These are phyloP conservation scores for Lepus timidus DNA, from an alignment of 2,113 vertebrate genomes.

Conservation along the genomic window DNA sequence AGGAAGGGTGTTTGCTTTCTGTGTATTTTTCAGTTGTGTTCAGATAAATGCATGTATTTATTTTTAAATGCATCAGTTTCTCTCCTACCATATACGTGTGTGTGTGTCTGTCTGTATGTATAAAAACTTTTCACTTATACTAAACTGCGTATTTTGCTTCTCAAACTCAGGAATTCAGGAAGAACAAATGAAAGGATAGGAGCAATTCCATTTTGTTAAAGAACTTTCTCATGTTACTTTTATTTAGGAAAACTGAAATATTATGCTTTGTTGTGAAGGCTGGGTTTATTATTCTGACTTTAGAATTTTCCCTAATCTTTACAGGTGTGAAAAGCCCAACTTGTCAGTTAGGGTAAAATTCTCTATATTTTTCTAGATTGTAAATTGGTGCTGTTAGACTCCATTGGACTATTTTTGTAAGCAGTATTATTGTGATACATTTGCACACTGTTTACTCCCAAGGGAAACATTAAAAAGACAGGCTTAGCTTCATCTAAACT, in stretches of 20 bases:
- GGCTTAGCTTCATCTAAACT: constrained; percentile 67
- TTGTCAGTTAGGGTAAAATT: constrained; percentile 53
- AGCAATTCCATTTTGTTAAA: constrained; percentile 17
- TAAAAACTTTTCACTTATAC: background rate
- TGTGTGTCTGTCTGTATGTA: background rate
- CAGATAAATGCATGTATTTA: constrained; percentile 17
- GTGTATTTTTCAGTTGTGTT: constrained; percentile 31
- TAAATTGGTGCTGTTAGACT: constrained; percentile 27
- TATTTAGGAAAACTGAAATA: background rate
- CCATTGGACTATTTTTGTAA: constrained; percentile 60
- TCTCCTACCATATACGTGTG: background rate
- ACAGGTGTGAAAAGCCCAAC: background rate
- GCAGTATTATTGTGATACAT: constrained; percentile 18
- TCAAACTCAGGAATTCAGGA: background rate
- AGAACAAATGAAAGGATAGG: background rate
- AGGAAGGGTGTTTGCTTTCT: background rate
- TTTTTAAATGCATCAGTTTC: background rate
- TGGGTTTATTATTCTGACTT: background rate
- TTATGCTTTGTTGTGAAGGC: background rate
- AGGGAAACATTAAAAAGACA: constrained; percentile 62
- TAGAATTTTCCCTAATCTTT: background rate
- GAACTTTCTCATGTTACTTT: background rate
- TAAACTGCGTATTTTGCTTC: background rate
- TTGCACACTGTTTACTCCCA: constrained; percentile 60
- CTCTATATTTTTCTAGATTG: constrained; percentile 20